phyloP scores from a whole-genome alignment of 2,113 vertebrate genomes.

The Pycnonotus jocosus region DNA sequence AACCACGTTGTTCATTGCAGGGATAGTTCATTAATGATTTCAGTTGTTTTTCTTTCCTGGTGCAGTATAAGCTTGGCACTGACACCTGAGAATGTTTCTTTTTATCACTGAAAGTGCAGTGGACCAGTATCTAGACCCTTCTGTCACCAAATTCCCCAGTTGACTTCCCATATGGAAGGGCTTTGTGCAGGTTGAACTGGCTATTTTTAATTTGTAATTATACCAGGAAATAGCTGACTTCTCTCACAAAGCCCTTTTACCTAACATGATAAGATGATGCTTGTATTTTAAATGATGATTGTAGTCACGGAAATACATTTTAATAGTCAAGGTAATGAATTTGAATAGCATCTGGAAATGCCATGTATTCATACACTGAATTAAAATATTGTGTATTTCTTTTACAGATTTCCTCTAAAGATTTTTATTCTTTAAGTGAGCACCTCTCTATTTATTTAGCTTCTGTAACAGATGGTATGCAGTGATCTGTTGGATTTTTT shows the following conservation, averaged over 20 bases:
- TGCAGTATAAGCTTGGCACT: not conserved
- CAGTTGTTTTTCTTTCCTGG: not conserved
- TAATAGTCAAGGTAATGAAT: not conserved
- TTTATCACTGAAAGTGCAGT: not conserved
- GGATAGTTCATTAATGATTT: not conserved
- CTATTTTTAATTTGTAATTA: not conserved
- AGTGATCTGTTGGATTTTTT: not conserved
- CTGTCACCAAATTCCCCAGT: not conserved
- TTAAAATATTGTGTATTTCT: not conserved
- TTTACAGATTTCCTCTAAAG: not conserved
- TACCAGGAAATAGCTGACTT: not conserved
- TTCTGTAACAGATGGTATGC: not conserved
- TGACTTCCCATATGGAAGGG: not conserved
- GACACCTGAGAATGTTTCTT: not conserved
- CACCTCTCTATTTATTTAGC: not conserved
- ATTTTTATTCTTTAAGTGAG: not conserved
- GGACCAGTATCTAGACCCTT: not conserved
- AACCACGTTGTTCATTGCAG: not conserved
- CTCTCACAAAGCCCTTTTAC: not conserved
- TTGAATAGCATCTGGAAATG: not conserved
- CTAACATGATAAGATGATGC: not conserved
- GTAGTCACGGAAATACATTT: not conserved
- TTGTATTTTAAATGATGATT: not conserved
- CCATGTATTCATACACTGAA: not conserved
- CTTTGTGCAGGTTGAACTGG: not conserved